Evolutionary conservation across 2,888 invertebrate species (phyloP).

Genomic region (Myopa tessellatipennis): DNA sequence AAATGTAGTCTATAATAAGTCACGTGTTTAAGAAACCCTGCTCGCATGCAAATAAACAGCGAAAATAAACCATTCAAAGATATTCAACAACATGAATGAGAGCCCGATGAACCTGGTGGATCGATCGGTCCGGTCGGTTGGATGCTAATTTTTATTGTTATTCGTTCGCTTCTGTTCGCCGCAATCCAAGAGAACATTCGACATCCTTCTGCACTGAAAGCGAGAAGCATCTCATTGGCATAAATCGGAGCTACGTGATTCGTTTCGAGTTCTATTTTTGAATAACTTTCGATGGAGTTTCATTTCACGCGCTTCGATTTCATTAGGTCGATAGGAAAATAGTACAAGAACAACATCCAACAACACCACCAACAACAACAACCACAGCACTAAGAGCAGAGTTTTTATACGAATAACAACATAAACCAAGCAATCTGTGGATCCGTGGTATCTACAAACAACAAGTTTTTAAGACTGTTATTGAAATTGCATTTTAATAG

Average conservation of each 20-base stretch:
- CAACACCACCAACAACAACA: constrained; percentile 2
- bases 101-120: not conserved
- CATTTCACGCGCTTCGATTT: constrained; percentile 30
- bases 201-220: constrained; percentile 11
- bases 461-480: too few species aligned
- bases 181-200: constrained; percentile 7
- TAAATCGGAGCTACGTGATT: constrained; percentile 5
- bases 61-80: too few species aligned
- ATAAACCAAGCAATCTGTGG: too few species aligned
- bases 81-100: too few species aligned
- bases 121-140: not conserved
- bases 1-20: too few species aligned
- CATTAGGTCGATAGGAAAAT: constrained; percentile 26
- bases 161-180: not conserved
- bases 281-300: constrained; percentile 12
- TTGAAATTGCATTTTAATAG: too few species aligned
- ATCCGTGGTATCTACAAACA: too few species aligned
- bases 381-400: not conserved
- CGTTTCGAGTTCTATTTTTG: constrained; percentile 15
- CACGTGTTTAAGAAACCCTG: too few species aligned
- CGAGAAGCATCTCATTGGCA: not conserved
- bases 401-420: too few species aligned
- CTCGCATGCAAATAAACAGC: too few species aligned
- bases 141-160: not conserved
- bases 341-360: not conserved